Evolutionary conservation across 2,113 vertebrate genomes (phyloP).

Genomic region (Gymnorhina tibicen): DNA sequence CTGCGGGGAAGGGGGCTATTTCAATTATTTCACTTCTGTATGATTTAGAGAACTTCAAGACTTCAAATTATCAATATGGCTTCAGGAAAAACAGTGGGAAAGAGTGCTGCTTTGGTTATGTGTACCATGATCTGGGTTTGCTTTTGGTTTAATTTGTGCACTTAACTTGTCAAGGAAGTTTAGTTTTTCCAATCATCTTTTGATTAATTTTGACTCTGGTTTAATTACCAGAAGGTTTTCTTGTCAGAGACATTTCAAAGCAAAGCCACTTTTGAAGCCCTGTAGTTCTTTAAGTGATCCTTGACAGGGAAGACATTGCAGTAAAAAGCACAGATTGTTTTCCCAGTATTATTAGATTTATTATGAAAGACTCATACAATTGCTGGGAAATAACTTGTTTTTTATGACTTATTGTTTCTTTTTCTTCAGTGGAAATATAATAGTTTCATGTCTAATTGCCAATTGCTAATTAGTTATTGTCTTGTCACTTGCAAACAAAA

Average conservation of each 20-base stretch:
- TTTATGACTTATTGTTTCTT: neutral
- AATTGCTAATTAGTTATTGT: constrained; percentile 18
- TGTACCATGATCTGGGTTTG: neutral
- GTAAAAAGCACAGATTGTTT: constrained; percentile 15
- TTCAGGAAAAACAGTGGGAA: neutral
- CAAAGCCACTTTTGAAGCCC: neutral
- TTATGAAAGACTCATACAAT: neutral
- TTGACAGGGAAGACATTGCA: neutral
- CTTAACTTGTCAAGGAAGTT: neutral
- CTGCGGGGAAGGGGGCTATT: neutral
- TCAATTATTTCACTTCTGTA: neutral
- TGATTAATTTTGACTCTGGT: neutral
- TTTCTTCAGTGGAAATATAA: neutral
- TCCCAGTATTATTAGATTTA: neutral
- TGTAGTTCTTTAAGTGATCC: neutral
- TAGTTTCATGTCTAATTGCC: neutral
- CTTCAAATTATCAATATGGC: neutral
- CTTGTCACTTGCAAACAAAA: constrained; percentile 8
- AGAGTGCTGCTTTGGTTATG: neutral
- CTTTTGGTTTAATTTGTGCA: neutral
- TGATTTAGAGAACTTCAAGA: neutral
- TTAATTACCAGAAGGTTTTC: neutral
- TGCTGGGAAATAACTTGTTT: neutral
- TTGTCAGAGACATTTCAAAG: neutral
- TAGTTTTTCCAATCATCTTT: neutral